Conservation (phyloP, 1,140 invertebrate genomes). For the Rhyacophila brunnea region DNA sequence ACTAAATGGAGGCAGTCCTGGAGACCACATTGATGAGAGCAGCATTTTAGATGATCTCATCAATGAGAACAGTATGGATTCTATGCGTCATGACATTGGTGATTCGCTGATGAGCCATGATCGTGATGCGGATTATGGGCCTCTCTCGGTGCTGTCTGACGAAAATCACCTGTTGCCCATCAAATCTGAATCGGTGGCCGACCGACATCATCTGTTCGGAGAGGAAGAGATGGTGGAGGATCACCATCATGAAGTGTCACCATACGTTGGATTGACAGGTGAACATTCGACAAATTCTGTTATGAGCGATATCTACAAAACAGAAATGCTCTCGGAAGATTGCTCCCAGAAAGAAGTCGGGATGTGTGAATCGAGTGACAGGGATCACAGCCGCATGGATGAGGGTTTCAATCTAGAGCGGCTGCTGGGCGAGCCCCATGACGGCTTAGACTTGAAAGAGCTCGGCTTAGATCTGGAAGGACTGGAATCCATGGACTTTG, state of each 20-base stretch:
- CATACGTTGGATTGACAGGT: conserved; percentile 20
- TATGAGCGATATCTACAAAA: conserved; percentile 26
- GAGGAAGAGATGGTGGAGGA: conserved; percentile 40
- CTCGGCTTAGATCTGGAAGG: conserved; percentile 43
- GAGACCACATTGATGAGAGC: conserved; percentile 25
- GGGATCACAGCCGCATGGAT: conserved; percentile 27
- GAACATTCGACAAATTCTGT: conserved; percentile 9
- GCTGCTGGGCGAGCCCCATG: conserved; percentile 34
- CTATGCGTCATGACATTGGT: conserved; percentile 37
- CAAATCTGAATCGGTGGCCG: background rate
- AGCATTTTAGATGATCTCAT: conserved; percentile 41
- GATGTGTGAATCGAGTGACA: conserved; percentile 16
- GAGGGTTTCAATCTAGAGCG: conserved; percentile 29
- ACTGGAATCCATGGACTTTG: conserved; percentile 35
- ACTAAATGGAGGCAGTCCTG: conserved; percentile 16
- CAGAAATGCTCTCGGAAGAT: conserved; percentile 18
- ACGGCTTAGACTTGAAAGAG: conserved; percentile 49
- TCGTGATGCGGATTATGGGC: conserved; percentile 17
- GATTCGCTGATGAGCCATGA: conserved; percentile 34
- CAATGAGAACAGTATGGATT: conserved; percentile 47
- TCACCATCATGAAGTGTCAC: conserved; percentile 9
- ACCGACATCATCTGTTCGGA: conserved; percentile 36
- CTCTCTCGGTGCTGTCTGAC: conserved; percentile 13
- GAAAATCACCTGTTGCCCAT: conserved; percentile 3
- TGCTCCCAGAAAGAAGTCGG: conserved; percentile 6